Percentiles rank a stretch among this genome's conserved stretches.
These are phyloP conservation scores for Taurulus bubalis DNA, from an alignment of 2,113 vertebrate genomes.

Conservation along the genomic window DNA sequence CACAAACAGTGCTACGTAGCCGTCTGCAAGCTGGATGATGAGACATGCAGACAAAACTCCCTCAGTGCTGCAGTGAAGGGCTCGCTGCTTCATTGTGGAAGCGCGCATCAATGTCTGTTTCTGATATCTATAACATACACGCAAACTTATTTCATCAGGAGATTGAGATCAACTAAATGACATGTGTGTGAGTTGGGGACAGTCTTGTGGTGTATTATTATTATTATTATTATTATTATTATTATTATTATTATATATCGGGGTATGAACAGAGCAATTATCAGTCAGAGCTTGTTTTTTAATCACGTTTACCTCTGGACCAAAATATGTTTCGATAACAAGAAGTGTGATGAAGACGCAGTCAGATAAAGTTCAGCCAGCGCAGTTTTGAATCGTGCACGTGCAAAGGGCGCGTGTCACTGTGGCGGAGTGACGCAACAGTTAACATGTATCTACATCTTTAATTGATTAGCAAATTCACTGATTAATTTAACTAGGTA, in stretches of 20 bases:
- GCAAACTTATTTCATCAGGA: neutral
- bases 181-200: no score
- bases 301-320: neutral
- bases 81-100: constrained; percentile 21
- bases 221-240: no score
- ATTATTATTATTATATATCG: no score
- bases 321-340: no score
- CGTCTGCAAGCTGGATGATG: constrained; percentile 9
- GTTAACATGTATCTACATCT: no score
- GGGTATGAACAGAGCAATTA: neutral
- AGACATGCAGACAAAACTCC: constrained; percentile 8
- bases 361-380: neutral
- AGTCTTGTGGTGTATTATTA: neutral
- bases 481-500: no score
- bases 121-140: neutral
- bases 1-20: neutral
- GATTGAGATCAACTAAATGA: neutral
- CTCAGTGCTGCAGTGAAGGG: constrained; percentile 12
- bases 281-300: neutral
- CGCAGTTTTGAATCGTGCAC: neutral
- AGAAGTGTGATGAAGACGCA: neutral
- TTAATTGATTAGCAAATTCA: neutral
- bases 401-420: neutral
- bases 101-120: neutral
- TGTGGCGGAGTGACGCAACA: neutral